phyloP scores from a whole-genome alignment of 2,888 invertebrate genomes.

The Conus canariensis region DNA sequence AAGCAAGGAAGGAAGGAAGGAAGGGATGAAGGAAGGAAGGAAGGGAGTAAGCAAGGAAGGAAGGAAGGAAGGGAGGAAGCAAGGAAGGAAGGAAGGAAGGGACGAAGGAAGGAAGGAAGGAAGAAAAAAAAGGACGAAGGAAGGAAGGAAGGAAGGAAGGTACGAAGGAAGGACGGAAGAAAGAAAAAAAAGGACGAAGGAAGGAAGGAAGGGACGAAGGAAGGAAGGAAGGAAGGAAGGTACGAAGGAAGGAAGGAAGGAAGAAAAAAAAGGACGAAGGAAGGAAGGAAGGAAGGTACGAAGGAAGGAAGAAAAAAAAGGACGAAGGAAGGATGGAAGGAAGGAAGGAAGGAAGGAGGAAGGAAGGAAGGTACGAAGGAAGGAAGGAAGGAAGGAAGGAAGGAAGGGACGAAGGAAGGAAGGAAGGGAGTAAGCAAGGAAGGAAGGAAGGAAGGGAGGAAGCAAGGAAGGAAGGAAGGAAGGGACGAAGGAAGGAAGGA shows the following conservation, averaged over 20 bases:
- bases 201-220: background rate
- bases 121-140: too few species aligned
- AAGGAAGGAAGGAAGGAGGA: too few species aligned
- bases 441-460: background rate
- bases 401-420: background rate
- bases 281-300: background rate
- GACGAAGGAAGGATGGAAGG: background rate
- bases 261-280: background rate
- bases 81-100: background rate
- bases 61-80: too few species aligned
- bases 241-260: background rate
- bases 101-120: background rate
- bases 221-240: background rate
- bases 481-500: too few species aligned
- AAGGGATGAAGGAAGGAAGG: background rate
- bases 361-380: background rate
- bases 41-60: too few species aligned
- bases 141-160: background rate
- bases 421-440: too few species aligned
- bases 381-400: too few species aligned
- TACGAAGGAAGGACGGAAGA: background rate
- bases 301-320: too few species aligned
- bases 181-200: background rate
- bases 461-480: too few species aligned
- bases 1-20: background rate